Conservation (phyloP, 2,113 vertebrate genomes). For the Pongo pygmaeus region DNA sequence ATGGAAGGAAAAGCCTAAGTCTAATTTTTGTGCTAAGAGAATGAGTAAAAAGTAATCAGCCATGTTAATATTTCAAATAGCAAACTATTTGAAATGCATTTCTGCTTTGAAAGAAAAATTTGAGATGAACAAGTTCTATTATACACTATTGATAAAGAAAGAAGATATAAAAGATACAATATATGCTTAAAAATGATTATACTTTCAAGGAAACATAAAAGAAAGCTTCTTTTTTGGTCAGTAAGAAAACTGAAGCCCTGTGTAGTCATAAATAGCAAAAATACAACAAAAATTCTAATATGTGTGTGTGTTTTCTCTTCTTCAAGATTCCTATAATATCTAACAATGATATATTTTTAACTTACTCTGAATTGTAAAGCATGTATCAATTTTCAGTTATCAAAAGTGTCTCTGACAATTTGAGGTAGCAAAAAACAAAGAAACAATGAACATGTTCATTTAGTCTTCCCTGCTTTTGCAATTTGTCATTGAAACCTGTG, state of each 20-base stretch:
- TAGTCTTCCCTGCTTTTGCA: not conserved
- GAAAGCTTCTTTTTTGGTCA: not conserved
- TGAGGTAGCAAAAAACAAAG: not conserved
- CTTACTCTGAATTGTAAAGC: conserved; percentile 52
- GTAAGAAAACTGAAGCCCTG: not conserved
- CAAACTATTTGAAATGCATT: conserved; percentile 40
- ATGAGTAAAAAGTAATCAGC: not conserved
- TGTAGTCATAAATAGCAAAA: conserved; percentile 12
- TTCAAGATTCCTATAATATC: conserved; percentile 46
- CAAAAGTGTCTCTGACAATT: not conserved
- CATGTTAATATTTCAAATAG: not conserved
- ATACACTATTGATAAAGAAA: conserved; percentile 48
- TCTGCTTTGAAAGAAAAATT: conserved; percentile 48
- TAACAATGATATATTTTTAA: conserved; percentile 50
- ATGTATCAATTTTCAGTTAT: not conserved
- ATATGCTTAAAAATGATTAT: conserved; percentile 62
- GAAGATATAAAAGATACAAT: not conserved
- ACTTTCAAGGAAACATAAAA: conserved; percentile 17
- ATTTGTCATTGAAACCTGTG: not conserved
- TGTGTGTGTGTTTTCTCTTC: not conserved
- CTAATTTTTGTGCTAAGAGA: not conserved
- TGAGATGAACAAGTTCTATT: conserved; percentile 19
- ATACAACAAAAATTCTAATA: not conserved
- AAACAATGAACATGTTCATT: not conserved
- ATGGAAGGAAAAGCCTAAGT: not conserved